Evolutionary conservation across 2,888 invertebrate genomes (phyloP).

Genomic region (Tetragonisca angustula): DNA sequence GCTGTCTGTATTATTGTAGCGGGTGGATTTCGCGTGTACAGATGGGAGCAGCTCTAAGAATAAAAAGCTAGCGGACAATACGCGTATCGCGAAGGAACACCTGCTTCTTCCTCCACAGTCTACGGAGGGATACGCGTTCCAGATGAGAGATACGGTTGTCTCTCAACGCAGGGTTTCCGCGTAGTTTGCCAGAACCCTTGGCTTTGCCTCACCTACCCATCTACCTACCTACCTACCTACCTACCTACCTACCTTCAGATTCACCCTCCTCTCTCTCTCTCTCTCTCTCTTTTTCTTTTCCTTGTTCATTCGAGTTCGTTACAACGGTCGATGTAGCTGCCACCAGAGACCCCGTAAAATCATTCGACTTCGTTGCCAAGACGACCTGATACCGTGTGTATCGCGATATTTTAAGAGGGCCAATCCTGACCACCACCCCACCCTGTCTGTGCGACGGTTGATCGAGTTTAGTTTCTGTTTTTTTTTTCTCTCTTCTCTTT

Average conservation of each 20-base stretch:
- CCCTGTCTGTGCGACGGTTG: slow-evolving; percentile 50
- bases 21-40: slow-evolving; percentile 61
- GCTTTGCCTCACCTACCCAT: slow-evolving; percentile 20
- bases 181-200: slow-evolving; percentile 33
- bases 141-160: slow-evolving; percentile 43
- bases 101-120: slow-evolving; percentile 51
- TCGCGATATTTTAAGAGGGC: slow-evolving; percentile 62
- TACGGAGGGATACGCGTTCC: slow-evolving; percentile 35
- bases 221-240: slow-evolving; percentile 14
- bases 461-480: slow-evolving; percentile 51
- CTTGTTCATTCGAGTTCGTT: slow-evolving; percentile 56
- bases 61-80: slow-evolving; percentile 59
- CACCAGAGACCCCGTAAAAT: slow-evolving; percentile 61
- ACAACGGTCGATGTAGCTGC: slow-evolving; percentile 69
- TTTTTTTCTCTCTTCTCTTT: not conserved
- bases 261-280: slow-evolving; percentile 19
- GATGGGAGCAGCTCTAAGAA: slow-evolving; percentile 31
- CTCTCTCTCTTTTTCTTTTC: not conserved
- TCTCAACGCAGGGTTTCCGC: slow-evolving; percentile 48
- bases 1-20: slow-evolving; percentile 33
- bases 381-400: slow-evolving; percentile 54
- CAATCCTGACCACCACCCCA: slow-evolving; percentile 48
- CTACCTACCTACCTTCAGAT: slow-evolving; percentile 15
- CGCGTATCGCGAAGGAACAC: slow-evolving; percentile 58
- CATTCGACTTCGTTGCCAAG: slow-evolving; percentile 66